phyloP scores from a whole-genome alignment of 1,140 invertebrate species.

The Diuraphis noxia region DNA sequence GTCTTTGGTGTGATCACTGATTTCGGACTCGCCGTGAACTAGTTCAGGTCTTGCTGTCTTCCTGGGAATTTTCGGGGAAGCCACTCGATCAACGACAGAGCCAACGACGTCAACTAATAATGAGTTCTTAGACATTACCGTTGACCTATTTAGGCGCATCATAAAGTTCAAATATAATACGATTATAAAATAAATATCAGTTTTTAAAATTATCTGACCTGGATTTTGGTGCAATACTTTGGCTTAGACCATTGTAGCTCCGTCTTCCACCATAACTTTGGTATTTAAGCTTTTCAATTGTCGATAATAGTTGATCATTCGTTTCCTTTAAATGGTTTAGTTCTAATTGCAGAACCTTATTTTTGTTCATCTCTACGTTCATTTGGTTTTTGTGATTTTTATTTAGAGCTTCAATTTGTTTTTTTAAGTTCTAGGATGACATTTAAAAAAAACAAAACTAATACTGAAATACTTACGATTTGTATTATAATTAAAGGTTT shows the following conservation, averaged over 20 bases:
- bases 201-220: background rate
- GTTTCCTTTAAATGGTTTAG: background rate
- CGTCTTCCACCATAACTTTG: background rate
- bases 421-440: conserved; percentile 54
- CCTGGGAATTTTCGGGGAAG: no score
- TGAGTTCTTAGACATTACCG: background rate
- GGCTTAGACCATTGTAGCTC: background rate
- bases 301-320: background rate
- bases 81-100: background rate
- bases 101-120: background rate
- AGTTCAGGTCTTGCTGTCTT: background rate
- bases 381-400: conserved; percentile 75
- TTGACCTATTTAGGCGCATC: background rate
- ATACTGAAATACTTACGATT: background rate
- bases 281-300: background rate
- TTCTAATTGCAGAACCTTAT: conserved; percentile 67
- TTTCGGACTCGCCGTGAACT: background rate
- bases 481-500: background rate
- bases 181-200: background rate
- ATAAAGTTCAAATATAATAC: background rate
- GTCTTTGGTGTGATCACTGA: conserved; percentile 31
- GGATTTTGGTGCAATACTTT: background rate
- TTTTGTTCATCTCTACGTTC: conserved; percentile 69
- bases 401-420: conserved; percentile 69
- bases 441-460: background rate